Evolutionary conservation across 2,797 vertebrate genomes (phyloP).

Genomic region (Xenops minutus): DNA sequence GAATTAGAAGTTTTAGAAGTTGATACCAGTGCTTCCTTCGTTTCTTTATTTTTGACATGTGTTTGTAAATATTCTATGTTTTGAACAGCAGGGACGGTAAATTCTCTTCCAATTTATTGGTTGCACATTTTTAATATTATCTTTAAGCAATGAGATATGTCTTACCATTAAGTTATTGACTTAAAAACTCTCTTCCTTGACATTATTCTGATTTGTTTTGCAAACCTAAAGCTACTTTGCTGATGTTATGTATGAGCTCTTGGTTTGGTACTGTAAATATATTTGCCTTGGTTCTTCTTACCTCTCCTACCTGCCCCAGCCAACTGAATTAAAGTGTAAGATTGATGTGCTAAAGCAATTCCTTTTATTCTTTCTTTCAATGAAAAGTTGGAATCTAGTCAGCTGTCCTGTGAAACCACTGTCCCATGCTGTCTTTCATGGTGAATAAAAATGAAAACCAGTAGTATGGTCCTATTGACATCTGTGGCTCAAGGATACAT

Average conservation of each 20-base stretch:
- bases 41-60: conserved; percentile 16
- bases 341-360: neutral
- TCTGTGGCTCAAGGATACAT: neutral
- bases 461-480: neutral
- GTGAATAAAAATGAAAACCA: neutral
- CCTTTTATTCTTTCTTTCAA: neutral
- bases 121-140: neutral
- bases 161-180: neutral
- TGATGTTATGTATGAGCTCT: neutral
- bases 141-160: neutral
- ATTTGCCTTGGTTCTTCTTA: neutral
- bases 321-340: neutral
- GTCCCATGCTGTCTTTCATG: neutral
- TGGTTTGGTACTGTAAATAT: neutral
- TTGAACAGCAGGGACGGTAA: neutral
- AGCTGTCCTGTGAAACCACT: neutral
- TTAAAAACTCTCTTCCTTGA: neutral
- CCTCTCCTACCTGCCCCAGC: neutral
- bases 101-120: neutral
- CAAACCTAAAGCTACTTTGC: neutral
- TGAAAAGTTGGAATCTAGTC: neutral
- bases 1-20: conserved; percentile 23
- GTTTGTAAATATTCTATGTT: conserved; percentile 3
- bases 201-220: neutral
- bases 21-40: neutral